phyloP scores from a whole-genome alignment of 2,113 vertebrate genomes.

The Toxostoma redivivum region DNA sequence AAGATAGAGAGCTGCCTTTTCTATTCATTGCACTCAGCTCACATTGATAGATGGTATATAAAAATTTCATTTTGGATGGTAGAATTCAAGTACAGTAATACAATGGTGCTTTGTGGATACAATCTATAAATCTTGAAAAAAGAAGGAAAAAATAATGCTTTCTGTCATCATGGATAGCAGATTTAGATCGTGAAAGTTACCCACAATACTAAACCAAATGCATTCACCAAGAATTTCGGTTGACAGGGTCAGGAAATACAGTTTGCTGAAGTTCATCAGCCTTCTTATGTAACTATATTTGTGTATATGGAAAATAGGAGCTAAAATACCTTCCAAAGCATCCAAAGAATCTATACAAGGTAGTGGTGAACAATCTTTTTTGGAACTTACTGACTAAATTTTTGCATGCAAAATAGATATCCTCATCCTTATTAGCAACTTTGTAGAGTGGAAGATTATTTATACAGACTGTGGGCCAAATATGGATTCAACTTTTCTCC shows the following conservation, averaged over 20 bases:
- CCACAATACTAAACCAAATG: constrained; percentile 31
- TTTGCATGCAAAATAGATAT: neutral
- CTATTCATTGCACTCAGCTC: constrained; percentile 47
- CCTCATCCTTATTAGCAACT: neutral
- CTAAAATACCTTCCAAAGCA: neutral
- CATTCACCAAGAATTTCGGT: constrained; percentile 6
- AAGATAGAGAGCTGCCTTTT: constrained; percentile 51
- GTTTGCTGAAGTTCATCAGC: neutral
- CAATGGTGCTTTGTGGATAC: constrained; percentile 40
- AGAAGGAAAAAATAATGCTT: neutral
- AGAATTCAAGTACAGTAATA: constrained; percentile 35
- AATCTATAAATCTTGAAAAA: neutral
- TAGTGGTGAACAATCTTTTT: neutral
- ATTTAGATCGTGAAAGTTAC: constrained; percentile 43
- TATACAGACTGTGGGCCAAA: neutral
- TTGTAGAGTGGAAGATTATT: neutral
- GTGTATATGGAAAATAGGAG: neutral
- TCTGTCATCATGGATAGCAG: constrained; percentile 13
- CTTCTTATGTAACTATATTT: neutral
- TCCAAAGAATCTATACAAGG: neutral
- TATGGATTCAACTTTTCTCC: neutral
- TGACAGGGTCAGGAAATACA: constrained; percentile 5
- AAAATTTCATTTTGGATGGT: constrained; percentile 57
- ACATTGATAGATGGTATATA: constrained; percentile 31
- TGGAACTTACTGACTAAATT: neutral